A percentile compares a stretch with the other conserved stretches of the same genome.
These are phyloP conservation scores for Nasua narica DNA, from an alignment of 2,797 vertebrate species.

Conservation along the genomic window DNA sequence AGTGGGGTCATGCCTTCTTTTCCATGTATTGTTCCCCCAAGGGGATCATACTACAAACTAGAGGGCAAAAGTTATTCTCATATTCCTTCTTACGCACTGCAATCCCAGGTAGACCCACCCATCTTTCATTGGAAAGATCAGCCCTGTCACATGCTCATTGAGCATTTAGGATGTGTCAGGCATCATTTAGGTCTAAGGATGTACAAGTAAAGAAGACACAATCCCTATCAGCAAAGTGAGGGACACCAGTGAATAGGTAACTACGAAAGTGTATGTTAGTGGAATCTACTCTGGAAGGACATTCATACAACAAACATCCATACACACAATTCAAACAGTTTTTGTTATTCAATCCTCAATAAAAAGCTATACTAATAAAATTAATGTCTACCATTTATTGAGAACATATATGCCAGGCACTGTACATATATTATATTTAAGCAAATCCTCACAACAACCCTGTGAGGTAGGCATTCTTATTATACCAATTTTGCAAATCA, in stretches of 20 bases:
- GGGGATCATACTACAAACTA: not conserved
- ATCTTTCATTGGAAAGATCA: not conserved
- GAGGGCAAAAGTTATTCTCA: not conserved
- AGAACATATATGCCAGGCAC: slow-evolving; percentile 71
- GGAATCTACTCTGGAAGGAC: slow-evolving; percentile 6
- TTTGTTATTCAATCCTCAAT: slow-evolving; percentile 55
- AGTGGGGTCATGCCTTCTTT: not conserved
- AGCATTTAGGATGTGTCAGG: not conserved
- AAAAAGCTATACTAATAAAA: slow-evolving; percentile 70
- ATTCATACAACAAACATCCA: not conserved
- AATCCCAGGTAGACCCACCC: not conserved
- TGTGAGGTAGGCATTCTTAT: slow-evolving; percentile 70
- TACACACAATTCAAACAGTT: not conserved
- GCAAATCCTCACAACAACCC: slow-evolving; percentile 73
- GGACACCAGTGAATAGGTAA: not conserved
- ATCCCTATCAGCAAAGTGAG: not conserved
- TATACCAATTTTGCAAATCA: slow-evolving; percentile 44
- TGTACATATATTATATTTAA: slow-evolving; percentile 59
- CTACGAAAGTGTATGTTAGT: not conserved
- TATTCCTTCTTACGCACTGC: not conserved
- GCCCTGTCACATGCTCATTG: not conserved
- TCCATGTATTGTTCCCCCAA: not conserved
- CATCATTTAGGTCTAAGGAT: not conserved
- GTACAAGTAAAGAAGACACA: not conserved
- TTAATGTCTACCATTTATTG: slow-evolving; percentile 67